A percentile compares a stretch with the other conserved stretches of the same genome.
These are phyloP conservation scores for Noctilio leporinus DNA, from an alignment of 2,113 vertebrate species.

Conservation along the genomic window DNA sequence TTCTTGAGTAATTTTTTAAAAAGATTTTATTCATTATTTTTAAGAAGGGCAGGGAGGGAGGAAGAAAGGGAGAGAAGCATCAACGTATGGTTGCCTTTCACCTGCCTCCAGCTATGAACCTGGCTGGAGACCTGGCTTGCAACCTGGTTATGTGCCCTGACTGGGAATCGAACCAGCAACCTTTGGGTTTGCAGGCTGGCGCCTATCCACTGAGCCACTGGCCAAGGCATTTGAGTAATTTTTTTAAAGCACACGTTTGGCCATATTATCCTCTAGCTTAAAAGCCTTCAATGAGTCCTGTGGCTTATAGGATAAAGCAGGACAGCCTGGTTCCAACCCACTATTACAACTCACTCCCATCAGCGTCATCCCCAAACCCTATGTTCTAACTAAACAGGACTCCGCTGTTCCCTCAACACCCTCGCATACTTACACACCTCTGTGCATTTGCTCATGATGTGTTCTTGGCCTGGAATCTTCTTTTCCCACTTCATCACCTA, in stretches of 20 bases:
- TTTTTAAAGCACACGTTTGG: background rate
- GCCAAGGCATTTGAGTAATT: no score
- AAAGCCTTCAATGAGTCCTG: background rate
- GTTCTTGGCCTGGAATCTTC: background rate
- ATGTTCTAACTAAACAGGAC: background rate
- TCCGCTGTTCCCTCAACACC: background rate
- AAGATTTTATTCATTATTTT: no score
- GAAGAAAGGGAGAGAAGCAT: no score
- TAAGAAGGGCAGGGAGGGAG: no score
- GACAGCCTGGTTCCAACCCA: background rate
- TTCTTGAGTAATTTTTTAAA: background rate
- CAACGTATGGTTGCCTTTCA: no score
- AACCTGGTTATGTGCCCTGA: no score
- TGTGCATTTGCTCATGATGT: background rate
- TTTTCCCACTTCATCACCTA: background rate
- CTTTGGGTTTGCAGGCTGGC: no score
- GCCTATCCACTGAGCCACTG: no score
- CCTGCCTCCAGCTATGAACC: no score
- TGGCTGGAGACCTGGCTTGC: no score
- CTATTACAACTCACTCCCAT: background rate
- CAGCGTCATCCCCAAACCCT: background rate
- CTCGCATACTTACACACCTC: background rate
- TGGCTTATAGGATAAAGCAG: background rate
- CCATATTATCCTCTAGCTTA: background rate
- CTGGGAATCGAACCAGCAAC: no score